Evolutionary conservation across 2,888 invertebrate genomes (phyloP), one percentile per base, ranked within the genome.

Genomic region (Micoletzkya japonica): DNA sequence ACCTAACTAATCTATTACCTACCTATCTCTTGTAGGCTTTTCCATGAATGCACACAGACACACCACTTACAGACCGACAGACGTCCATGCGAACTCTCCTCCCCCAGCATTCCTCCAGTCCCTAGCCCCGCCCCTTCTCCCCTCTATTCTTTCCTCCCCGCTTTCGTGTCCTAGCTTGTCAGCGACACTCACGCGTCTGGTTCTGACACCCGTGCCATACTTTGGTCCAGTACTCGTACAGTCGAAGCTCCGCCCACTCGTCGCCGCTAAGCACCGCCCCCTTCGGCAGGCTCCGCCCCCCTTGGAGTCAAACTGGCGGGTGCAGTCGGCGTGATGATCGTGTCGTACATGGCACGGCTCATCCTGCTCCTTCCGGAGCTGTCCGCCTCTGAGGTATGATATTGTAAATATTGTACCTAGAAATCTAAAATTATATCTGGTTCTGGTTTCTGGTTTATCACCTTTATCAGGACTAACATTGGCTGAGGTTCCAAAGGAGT

Each of bases 281-380:
- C 28, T 44, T 44, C 10, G n/a, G n/a, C 34, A 32, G 34, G 59
- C 59, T 37, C n/a, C 56, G 56, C 37, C 59, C 59, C 37, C 14
- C 37, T 36, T 34, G 10, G 10, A 44, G 20, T 44, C 26, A 60
- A 30, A 10, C 60, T 63, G 63, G 63, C 63, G 63, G 2, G 28
- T 4, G 30, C 20, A 24, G 49, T 36, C 10, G 44, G 54, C 30
- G 71, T 72, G 39, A 84, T 84, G 84, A 82, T 84, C 49, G 79
- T 84, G 70, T 81, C 84, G 20, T 83, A 84, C 70, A 71, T 84
- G 72, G 82, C 84, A 28, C 75, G 81, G 28, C 75, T 84, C 37
- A 78, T 84, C 17, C 78, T 84, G 24, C 72, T 84, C 26, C 74
- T 84, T 26, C 84, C 84, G 26, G 82, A 84, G 54, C 70, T 84